Base-by-base conservation (phyloP, 2,797 vertebrate species). In the Amblyopsis hoosieri region DNA sequence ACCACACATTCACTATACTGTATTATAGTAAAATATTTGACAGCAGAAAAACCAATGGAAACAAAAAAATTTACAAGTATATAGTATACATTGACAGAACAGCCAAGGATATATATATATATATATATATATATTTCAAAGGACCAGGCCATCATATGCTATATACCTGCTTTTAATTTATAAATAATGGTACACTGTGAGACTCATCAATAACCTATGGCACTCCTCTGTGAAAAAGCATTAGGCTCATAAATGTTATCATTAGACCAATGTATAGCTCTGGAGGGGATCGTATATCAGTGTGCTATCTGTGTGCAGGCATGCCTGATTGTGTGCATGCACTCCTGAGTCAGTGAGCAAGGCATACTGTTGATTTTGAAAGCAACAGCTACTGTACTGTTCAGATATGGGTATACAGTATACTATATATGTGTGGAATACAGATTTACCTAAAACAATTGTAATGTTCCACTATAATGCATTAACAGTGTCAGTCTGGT, bases 201-300 rank as follows among this genome's bases (percentile, higher is more conserved):
- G 84, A 76, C 74, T 89, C 88, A 90, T 93, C 87, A 92, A 92
- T 91, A 93, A 92, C 65, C 64, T 73, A 83, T 72, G 84, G 68
- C 51, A 33, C 63, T 75, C 64, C 71, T 85, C 70, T 85, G 86
- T 82, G 79, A 84, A 80, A 86, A 85, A 77, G 78, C 78, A 88
- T 81, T 79, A 80, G 15, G 17, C 80, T 88, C 84, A 88, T 88
- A 91, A 90, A 90, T 90, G 85, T 87, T 89, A 87, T 86, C 78
- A 84, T 88, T 91, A 83, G 76, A 66, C 69, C 77, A 72, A 88
- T 73, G 76, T 82, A 81, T 62, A 66, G 66, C 57, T 53, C 45
- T 50, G 62, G 68, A 48, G 46, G 63, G 49, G 60, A 63, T 71
- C 74, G 71, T 83, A 81, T 71, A 75, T 84, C 76, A 79, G 62